Evolutionary conservation across 2,113 vertebrate species (phyloP), one percentile per base, ranked within the genome.

Genomic region (Mormoops blainvillei): DNA sequence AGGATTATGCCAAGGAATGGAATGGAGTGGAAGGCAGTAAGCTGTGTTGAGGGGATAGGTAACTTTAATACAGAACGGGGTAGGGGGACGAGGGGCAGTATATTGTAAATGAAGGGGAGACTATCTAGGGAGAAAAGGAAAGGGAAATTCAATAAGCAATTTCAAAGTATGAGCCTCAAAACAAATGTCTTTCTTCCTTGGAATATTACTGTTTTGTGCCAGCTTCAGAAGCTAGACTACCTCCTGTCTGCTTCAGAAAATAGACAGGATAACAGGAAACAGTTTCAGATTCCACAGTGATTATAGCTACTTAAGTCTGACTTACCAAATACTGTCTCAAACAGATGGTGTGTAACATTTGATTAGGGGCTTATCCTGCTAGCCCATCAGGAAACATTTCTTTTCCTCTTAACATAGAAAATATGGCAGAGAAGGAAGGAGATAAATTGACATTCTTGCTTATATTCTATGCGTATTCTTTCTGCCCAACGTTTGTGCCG

Each of bases 241-340:
- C 86, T 96, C 90, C 87, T 88, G 77, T 78, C 93, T 89, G 74
- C 97, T 98, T 97, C 91, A 97, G 58, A 95, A 98, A 98, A 95
- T 22, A 97, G 95, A 96, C 89, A 94, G 20, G 81, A 94, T 97
- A 98, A 98, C 97, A 98, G 98, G 97, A 98, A 98, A 97, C 67
- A 85, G 95, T 76, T 95, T 97, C 54, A 94, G 94, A 95, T 94
- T 98, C 97, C 97, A 96, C 82, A 92, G 81, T 77, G 67, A 93
- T 97, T 97, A 97, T 91, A 97, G 95, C 92, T 95, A 50, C 80
- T 97, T 97, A 97, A 90, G 84, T 96, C 95, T 91, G 96, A 89
- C 95, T 97, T 91, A 97, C 74, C 92, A 95, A 91, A 96, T 41
- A 94, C 41, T 83, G 90, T 95, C 97, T 97, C 95, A 95, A 98